Percentiles rank a stretch among this genome's conserved stretches.
Evolutionary conservation across 2,888 invertebrate species (phyloP).

Genomic region (Stenchaetothrips biformis): DNA sequence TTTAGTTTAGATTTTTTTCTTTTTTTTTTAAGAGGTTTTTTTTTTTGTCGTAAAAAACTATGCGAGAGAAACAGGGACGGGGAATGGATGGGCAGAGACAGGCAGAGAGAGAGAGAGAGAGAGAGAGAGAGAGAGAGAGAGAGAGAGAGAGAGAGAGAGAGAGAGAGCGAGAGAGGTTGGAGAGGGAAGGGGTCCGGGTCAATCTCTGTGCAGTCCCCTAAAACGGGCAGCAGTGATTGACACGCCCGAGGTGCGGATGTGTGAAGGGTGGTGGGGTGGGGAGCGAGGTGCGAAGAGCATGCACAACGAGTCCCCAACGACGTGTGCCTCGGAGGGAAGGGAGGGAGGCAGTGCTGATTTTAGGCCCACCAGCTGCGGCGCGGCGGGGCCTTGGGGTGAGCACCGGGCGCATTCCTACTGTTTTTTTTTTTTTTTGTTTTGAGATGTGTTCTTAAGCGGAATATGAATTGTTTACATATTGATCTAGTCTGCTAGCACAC

Average conservation of each 20-base stretch:
- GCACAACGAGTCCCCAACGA: too few species aligned
- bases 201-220: too few species aligned
- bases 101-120: not conserved
- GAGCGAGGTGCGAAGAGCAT: not conserved
- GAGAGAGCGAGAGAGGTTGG: too few species aligned
- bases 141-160: too few species aligned
- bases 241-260: too few species aligned
- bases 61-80: not conserved
- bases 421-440: not conserved
- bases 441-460: too few species aligned
- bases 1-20: not conserved
- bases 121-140: not conserved
- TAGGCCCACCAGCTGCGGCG: too few species aligned
- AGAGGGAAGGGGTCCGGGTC: not conserved
- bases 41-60: not conserved
- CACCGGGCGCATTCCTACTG: not conserved
- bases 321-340: too few species aligned
- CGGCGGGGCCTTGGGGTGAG: too few species aligned
- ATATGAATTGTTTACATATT: too few species aligned
- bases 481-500: not conserved
- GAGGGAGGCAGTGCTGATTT: too few species aligned
- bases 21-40: not conserved
- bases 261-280: not conserved
- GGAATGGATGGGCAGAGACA: not conserved
- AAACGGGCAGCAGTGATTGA: too few species aligned